Base-by-base conservation (phyloP, 2,113 vertebrate species). In the Eolophus roseicapilla region DNA sequence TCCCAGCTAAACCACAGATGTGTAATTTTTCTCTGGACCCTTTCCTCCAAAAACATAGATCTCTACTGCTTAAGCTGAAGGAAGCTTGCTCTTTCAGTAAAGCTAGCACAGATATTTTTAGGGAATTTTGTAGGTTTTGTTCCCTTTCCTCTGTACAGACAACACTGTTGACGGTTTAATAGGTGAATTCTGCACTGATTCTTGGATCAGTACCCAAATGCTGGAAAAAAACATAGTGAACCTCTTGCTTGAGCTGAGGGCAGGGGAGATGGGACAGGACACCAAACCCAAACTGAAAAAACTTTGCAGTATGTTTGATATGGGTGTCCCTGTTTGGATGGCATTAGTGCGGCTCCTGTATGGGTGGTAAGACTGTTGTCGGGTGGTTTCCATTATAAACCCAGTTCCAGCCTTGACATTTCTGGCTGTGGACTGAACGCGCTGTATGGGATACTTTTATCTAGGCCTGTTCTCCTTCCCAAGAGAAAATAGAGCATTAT, bases 1-100 rank as follows among this genome's bases (percentile, higher is more conserved):
- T 96, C 92, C 94, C 88, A 89, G 88, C 82, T 77, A 92, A 95
- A 94, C 94, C 95, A 96, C 94, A 92, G 91, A 92, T 93, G 94
- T 92, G 93, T 83, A 94, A 90, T 96, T 95, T 96, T 96, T 93
- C 79, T 94, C 93, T 96, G 93, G 93, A 94, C 87, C 71, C 87
- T 92, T 95, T 92, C 92, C 95, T 95, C 60, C 59, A 87, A 95
- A 96, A 96, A 94, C 93, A 95, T 24, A 90, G 75, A 89, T 86
- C 88, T 94, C 77, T 59, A 62, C 52, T 87, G 44, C 68, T 95
- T 77, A 47, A 89, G 91, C 95, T 96, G 88, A 96, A 96, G 90
- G 84, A 57, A 79, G 86, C 27, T 62, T 73, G 71, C 90, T 93
- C 49, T 92, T 83, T 90, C 78, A 69, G 50, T 73, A 80, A 78